Evolutionary conservation across 2,113 vertebrate genomes (phyloP).

Genomic region (Accipiter cooperii): DNA sequence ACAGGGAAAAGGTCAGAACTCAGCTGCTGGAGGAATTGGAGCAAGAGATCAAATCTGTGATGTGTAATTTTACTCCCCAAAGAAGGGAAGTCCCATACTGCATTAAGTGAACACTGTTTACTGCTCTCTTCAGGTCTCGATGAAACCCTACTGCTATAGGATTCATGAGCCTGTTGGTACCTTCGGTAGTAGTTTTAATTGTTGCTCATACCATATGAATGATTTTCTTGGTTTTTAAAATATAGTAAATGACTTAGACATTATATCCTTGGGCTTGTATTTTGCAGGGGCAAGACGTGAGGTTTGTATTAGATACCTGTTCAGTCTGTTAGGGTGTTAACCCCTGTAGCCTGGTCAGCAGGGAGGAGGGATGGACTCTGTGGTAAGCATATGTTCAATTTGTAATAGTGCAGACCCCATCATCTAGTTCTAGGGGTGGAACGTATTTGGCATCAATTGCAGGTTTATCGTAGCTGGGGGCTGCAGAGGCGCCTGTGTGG

Average conservation of each 20-base stretch:
- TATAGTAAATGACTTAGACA: neutral
- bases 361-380: neutral
- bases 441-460: neutral
- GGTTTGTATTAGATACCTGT: neutral
- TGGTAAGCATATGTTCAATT: neutral
- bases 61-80: neutral
- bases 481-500: neutral
- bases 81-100: neutral
- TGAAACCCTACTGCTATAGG: neutral
- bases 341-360: neutral
- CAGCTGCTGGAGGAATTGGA: neutral
- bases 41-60: neutral
- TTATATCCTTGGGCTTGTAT: neutral
- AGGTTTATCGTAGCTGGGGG: neutral
- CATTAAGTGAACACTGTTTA: neutral
- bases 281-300: neutral
- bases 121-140: neutral
- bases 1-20: neutral
- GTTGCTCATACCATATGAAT: neutral
- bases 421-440: neutral
- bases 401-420: neutral
- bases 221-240: neutral
- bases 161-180: neutral
- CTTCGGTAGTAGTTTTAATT: neutral
- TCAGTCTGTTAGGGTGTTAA: neutral